Base-by-base conservation (phyloP, 2,113 vertebrate species). In the Indicator maculatus region DNA sequence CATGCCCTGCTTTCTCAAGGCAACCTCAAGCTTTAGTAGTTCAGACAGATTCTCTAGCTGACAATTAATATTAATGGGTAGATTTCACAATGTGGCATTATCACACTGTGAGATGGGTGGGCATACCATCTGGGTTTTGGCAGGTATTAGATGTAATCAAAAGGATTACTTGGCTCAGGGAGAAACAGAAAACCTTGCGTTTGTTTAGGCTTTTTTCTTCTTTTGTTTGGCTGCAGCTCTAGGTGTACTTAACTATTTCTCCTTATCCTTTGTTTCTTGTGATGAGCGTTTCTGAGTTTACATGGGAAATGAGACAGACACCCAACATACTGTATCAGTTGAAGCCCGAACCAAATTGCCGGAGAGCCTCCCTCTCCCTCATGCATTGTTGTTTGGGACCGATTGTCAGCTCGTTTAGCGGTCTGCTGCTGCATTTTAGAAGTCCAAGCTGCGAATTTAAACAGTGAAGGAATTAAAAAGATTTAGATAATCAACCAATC, bases 61-160 rank as follows among this genome's bases (percentile, higher is more conserved):
- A 98, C 98, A 98, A 98, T 99, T 98, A 98, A 99, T 98, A 98
- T 98, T 99, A 99, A 98, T 98, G 98, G 98, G 41, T 98, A 98
- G 98, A 99, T 99, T 98, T 98, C 98, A 98, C 98, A 98, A 98
- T 97, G 98, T 98, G 98, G 98, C 98, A 99, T 99, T 99, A 99
- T 99, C 98, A 98, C 98, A 98, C 98, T 96, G 96, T 98, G 98
- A 97, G 98, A 99, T 99, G 99, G 98, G 98, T 98, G 98, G 98
- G 98, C 99, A 99, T 99, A 99, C 98, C 98, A 98, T 98, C 98
- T 98, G 98, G 98, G 98, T 98, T 98, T 98, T 98, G 98, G 98
- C 98, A 98, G 99, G 99, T 99, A 99, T 99, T 99, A 99, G 98
- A 98, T 99, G 97, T 98, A 99, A 99, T 99, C 99, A 99, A 98